These are phyloP conservation scores for Papilio helenus DNA, from an alignment of 1,140 invertebrate genomes.

Conservation along the genomic window DNA sequence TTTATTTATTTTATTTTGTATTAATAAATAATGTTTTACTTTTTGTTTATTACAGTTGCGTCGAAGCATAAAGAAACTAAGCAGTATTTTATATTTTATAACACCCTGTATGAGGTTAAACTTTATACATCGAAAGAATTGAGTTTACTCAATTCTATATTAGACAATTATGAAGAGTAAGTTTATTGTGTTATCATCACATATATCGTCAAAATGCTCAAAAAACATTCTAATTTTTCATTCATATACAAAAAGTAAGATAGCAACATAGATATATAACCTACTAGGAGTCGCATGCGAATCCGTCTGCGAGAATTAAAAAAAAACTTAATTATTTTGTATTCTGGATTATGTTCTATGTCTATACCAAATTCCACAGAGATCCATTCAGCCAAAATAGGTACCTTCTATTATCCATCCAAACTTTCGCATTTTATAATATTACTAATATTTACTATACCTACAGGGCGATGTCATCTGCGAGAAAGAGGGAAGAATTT, in stretches of 20 bases:
- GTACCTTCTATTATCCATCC: constrained; percentile 14
- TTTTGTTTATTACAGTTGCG: constrained; percentile 88
- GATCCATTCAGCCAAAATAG: not conserved
- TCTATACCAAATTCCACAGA: too few species aligned
- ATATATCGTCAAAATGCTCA: not conserved
- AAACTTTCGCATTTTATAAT: too few species aligned
- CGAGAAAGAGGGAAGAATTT: constrained; percentile 91
- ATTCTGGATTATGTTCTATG: too few species aligned
- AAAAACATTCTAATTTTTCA: too few species aligned
- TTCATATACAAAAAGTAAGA: not conserved
- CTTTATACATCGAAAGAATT: constrained; percentile 96
- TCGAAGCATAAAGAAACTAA: constrained; percentile 98
- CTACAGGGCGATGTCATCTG: constrained; percentile 87
- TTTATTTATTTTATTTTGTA: too few species aligned
- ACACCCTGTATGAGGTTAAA: constrained; percentile 97
- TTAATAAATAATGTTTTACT: constrained; percentile 18
- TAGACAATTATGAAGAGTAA: constrained; percentile 96
- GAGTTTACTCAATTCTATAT: constrained; percentile 95
- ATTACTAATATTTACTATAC: constrained; percentile 39
- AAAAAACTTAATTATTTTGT: too few species aligned
- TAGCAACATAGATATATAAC: not conserved
- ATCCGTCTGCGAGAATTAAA: too few species aligned
- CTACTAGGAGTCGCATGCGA: too few species aligned
- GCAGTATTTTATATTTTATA: constrained; percentile 98
- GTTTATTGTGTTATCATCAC: constrained; percentile 64